phyloP scores from a whole-genome alignment of 2,888 invertebrate genomes.

The Ferrisia virgata region DNA sequence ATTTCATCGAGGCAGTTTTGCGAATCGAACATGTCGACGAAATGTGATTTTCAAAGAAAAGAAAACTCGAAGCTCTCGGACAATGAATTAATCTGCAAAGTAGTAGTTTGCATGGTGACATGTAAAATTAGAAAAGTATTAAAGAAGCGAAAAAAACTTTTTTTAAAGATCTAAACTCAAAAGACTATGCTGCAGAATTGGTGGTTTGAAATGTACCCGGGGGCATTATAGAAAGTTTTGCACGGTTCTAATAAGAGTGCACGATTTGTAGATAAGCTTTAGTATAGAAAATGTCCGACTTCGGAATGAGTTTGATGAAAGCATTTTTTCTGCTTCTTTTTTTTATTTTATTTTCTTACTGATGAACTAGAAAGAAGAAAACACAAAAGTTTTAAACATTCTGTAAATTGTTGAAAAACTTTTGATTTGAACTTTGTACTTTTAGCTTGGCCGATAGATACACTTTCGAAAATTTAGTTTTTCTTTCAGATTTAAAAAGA shows the following conservation, averaged over 20 bases:
- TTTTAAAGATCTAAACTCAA: not conserved
- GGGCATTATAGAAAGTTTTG: constrained; percentile 19
- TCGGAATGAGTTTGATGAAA: constrained; percentile 29
- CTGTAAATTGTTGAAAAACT: constrained; percentile 27
- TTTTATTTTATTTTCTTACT: not conserved
- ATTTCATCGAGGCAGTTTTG: too few relatives aligned
- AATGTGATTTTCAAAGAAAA: too few relatives aligned
- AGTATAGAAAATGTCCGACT: constrained; percentile 18
- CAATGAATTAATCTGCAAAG: not conserved
- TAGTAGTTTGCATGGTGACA: constrained; percentile 6
- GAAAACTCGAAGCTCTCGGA: not conserved
- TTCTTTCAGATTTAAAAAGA: constrained; percentile 28
- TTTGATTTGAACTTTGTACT: constrained; percentile 1
- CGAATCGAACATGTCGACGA: too few relatives aligned
- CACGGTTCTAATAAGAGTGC: constrained; percentile 20
- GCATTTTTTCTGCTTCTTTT: not conserved
- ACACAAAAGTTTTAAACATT: constrained; percentile 26
- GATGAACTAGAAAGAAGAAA: constrained; percentile 9
- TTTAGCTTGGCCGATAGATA: constrained; percentile 3
- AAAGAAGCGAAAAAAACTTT: not conserved
- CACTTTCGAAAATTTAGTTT: constrained; percentile 22
- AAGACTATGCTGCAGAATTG: not conserved
- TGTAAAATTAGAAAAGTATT: not conserved
- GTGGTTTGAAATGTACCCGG: constrained; percentile 11
- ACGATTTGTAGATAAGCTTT: constrained; percentile 26